Conservation (phyloP, 2,888 invertebrate genomes). For the Drosophila macrospina region DNA sequence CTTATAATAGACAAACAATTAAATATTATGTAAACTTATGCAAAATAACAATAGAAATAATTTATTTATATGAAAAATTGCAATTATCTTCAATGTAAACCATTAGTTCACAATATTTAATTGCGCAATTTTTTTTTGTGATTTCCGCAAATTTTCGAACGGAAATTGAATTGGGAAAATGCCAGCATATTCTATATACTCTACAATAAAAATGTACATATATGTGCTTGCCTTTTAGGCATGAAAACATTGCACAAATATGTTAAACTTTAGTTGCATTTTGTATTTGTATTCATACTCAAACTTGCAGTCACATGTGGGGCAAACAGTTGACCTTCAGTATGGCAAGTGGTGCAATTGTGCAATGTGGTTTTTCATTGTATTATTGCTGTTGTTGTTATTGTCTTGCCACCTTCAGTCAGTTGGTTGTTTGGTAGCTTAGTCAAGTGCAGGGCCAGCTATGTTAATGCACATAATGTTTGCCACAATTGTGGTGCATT, state of each 20-base stretch:
- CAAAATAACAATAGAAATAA: no score
- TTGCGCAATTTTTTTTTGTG: neutral
- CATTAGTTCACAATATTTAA: slow-evolving; percentile 8
- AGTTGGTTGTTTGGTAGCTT: slow-evolving; percentile 4
- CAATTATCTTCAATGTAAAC: slow-evolving; percentile 5
- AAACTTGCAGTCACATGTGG: slow-evolving; percentile 5
- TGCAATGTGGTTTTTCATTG: slow-evolving; percentile 20
- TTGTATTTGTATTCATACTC: slow-evolving; percentile 16
- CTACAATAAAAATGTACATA: neutral
- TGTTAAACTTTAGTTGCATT: neutral
- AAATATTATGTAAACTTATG: neutral
- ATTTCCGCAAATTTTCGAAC: slow-evolving; percentile 11
- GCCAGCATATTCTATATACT: neutral
- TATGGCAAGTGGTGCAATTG: neutral
- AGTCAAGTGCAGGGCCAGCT: slow-evolving; percentile 53
- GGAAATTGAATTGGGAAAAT: slow-evolving; percentile 11
- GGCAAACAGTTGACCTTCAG: slow-evolving; percentile 18
- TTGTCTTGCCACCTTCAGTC: slow-evolving; percentile 30
- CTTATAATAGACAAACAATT: neutral
- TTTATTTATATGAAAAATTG: no score
- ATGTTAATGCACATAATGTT: slow-evolving; percentile 2
- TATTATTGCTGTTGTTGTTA: neutral
- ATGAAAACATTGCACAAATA: neutral
- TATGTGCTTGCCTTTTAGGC: neutral
- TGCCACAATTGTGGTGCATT: slow-evolving; percentile 15